Conservation (phyloP, 2,888 invertebrate genomes). For the Carcina quercana region DNA sequence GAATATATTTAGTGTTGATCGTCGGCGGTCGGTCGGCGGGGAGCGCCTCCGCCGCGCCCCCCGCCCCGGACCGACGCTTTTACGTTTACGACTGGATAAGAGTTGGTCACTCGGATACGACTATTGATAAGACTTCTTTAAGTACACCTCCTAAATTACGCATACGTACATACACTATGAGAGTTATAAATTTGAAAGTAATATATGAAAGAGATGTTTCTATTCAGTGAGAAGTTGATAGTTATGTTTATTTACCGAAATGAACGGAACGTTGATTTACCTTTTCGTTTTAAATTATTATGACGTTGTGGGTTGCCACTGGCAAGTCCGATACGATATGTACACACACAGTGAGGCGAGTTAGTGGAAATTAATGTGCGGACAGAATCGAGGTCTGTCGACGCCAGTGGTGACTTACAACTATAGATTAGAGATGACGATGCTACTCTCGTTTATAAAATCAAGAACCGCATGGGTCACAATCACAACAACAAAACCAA, state of each 20-base stretch:
- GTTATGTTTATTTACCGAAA: slow-evolving; percentile 68
- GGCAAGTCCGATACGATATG: slow-evolving; percentile 18
- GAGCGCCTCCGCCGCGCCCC: slow-evolving; percentile 21
- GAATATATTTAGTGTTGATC: slow-evolving; percentile 69
- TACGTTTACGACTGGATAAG: slow-evolving; percentile 55
- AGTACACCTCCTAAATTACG: slow-evolving; percentile 62
- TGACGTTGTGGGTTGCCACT: slow-evolving; percentile 32
- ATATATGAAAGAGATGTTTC: slow-evolving; percentile 67
- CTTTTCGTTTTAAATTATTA: slow-evolving; percentile 38
- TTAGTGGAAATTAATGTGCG: too few relatives aligned
- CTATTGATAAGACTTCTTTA: slow-evolving; percentile 55
- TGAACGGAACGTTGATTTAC: slow-evolving; percentile 52
- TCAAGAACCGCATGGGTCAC: too few relatives aligned
- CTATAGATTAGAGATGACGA: too few relatives aligned
- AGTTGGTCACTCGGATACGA: slow-evolving; percentile 66
- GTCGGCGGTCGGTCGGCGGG: slow-evolving; percentile 33
- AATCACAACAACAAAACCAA: too few relatives aligned
- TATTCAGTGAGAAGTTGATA: slow-evolving; percentile 63
- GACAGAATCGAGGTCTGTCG: too few relatives aligned
- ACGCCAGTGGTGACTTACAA: slow-evolving; percentile 28
- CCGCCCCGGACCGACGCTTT: slow-evolving; percentile 24
- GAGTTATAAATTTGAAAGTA: slow-evolving; percentile 62
- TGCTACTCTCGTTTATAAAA: too few relatives aligned
- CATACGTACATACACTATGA: slow-evolving; percentile 55
- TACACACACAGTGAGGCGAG: too few relatives aligned